Evolutionary conservation across 2,113 vertebrate species (phyloP), one percentile per base, ranked within the genome.

Genomic region (Cyanoderma ruficeps): DNA sequence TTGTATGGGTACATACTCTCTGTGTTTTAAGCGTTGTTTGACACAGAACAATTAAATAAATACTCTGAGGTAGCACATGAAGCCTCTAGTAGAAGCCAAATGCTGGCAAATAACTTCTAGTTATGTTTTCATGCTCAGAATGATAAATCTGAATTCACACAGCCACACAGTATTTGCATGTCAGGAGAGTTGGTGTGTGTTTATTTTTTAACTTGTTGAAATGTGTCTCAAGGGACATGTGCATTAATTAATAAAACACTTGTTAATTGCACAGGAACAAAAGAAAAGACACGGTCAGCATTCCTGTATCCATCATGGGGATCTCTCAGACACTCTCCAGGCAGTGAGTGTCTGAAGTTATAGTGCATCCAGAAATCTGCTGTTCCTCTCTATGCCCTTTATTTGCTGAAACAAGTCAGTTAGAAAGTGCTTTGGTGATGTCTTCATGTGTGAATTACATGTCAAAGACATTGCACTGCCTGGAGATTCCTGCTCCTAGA

Each of bases 401-500:
- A 93, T 90, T 90, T 94, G 89, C 85, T 83, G 74, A 89, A 94
- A 92, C 87, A 94, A 96, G 95, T 96, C 94, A 85, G 87, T 93
- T 88, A 97, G 94, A 96, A 97, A 95, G 50, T 70, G 80, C 95
- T 97, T 97, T 97, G 96, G 86, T 96, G 91, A 84, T 94, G 93
- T 93, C 93, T 95, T 90, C 65, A 90, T 93, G 95, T 94, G 96
- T 89, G 94, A 96, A 97, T 68, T 91, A 64, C 90, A 75, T 49
- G 91, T 79, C 85, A 96, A 84, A 95, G 91, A 93, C 56, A 87
- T 27, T 95, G 76, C 89, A 84, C 88, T 52, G 81, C 56, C 17
- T 21, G 44, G 93, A 93, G 95, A 96, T 93, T 94, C 93, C 92
- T 93, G 91, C 87, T 96, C 81, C 88, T 79, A 95, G 75, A 95